These are phyloP conservation scores for Bergia sp. DNA, from an alignment of 92 coral and sea anemone genomes.

Conservation along the genomic window DNA sequence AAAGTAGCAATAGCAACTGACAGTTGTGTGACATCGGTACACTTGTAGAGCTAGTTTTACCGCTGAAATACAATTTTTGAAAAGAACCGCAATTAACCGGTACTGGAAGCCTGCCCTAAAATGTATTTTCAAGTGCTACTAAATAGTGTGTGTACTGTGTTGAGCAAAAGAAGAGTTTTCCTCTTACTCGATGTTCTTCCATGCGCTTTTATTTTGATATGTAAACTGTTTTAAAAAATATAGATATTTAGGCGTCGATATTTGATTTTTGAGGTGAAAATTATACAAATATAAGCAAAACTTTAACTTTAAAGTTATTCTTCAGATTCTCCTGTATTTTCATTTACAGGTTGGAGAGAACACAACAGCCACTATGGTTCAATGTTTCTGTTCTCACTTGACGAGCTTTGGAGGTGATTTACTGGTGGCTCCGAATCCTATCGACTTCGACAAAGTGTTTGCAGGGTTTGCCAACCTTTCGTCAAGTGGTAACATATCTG, in stretches of 20 bases:
- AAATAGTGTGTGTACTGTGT: no score
- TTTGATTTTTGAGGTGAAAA: background rate
- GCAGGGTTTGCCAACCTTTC: constrained; percentile 67
- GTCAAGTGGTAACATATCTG: constrained; percentile 73
- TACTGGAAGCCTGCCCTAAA: no score
- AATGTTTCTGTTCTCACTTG: constrained; percentile 86
- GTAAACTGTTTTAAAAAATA: no score
- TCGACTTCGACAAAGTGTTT: constrained; percentile 76
- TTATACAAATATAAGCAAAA: background rate
- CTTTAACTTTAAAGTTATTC: background rate
- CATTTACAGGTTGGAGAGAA: constrained; percentile 80
- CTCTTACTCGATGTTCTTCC: no score
- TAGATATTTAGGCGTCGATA: background rate
- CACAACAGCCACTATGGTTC: constrained; percentile 62
- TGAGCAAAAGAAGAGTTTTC: no score
- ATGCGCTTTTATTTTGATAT: no score
- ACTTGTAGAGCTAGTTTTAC: no score
- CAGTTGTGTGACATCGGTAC: no score
- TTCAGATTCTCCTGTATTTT: background rate
- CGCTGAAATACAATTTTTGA: no score
- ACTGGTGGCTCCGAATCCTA: constrained; percentile 77
- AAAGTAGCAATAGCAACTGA: no score
- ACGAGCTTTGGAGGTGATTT: constrained; percentile 87
- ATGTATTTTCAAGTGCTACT: no score
- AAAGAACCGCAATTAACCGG: no score